A percentile compares a stretch with the other conserved stretches of the same genome.
Evolutionary conservation across 2,113 vertebrate species (phyloP).

Genomic region (Aepyceros melampus): DNA sequence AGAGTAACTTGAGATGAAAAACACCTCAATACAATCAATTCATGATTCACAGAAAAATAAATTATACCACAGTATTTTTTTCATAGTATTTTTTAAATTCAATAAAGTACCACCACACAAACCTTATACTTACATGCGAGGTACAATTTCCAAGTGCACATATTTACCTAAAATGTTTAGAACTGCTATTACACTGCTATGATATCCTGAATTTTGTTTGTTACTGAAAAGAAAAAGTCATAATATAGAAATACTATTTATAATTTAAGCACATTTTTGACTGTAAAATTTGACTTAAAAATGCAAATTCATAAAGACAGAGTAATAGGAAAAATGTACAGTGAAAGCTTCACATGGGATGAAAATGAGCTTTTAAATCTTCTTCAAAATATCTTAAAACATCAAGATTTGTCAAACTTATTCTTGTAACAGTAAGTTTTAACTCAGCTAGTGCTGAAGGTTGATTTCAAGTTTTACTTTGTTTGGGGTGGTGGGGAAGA

Average conservation of each 20-base stretch:
- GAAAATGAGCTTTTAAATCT: neutral
- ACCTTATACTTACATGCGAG: neutral
- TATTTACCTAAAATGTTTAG: neutral
- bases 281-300: neutral
- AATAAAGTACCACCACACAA: neutral
- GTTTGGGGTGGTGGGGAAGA: neutral
- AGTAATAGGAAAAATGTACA: neutral
- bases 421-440: neutral
- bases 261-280: conserved; percentile 1
- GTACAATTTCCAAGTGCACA: neutral
- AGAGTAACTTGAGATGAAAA: neutral
- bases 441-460: neutral
- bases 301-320: neutral
- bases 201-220: neutral
- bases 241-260: neutral
- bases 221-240: neutral
- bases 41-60: neutral
- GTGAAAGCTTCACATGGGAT: neutral
- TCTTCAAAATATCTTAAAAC: conserved; percentile 21
- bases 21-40: neutral
- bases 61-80: neutral
- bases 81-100: neutral
- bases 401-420: neutral
- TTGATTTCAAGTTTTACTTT: neutral
- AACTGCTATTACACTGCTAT: neutral